Evolutionary conservation across 2,113 vertebrate species (phyloP).

Genomic region (Ophiodon elongatus): DNA sequence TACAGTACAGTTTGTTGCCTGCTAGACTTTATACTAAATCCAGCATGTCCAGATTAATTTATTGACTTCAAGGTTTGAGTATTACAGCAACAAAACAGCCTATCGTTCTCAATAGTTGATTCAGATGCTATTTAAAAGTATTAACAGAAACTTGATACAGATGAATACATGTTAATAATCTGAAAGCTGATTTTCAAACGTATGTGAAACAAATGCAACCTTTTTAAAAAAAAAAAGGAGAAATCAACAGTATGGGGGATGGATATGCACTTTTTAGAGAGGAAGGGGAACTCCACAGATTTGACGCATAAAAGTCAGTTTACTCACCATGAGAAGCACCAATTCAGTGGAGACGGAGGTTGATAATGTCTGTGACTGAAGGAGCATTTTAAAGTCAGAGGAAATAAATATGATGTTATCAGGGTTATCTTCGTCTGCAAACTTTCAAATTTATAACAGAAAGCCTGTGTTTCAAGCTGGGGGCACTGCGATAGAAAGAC

Average conservation of each 20-base stretch:
- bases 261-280: neutral
- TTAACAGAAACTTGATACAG: neutral
- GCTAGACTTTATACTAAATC: neutral
- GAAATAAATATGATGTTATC: neutral
- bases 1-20: no score
- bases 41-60: neutral
- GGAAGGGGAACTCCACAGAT: neutral
- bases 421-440: neutral
- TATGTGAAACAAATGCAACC: neutral
- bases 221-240: neutral
- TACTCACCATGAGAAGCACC: no score
- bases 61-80: neutral
- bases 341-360: neutral
- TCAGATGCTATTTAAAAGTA: neutral
- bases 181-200: neutral
- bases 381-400: neutral
- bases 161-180: neutral
- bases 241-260: neutral
- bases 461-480: neutral
- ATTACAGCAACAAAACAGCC: neutral
- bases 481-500: neutral
- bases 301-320: neutral
- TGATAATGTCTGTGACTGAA: neutral
- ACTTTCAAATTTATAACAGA: neutral
- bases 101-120: neutral